Conservation (phyloP, 2,888 invertebrate genomes). For the Drosophila nr. medialis region DNA sequence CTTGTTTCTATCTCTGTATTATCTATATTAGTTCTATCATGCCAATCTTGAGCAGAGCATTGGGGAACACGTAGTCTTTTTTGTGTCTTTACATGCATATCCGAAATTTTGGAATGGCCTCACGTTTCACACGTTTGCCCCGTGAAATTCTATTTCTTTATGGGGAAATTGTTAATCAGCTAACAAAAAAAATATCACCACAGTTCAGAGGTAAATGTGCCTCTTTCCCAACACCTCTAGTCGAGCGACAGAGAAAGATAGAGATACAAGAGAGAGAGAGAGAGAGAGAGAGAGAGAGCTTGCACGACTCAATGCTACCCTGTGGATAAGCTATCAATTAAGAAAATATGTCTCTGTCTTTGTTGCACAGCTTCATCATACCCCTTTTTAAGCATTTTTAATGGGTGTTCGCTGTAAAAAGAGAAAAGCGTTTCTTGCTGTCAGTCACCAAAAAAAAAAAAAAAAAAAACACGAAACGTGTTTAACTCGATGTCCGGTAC, state of each 20-base stretch:
- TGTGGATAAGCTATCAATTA: neutral
- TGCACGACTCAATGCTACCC: neutral
- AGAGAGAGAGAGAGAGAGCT: neutral
- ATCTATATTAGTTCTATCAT: neutral
- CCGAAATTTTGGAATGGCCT: conserved; percentile 35
- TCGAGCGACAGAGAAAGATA: neutral
- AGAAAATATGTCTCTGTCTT: neutral
- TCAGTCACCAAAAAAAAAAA: conserved; percentile 26
- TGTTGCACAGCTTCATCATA: neutral
- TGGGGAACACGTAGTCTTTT: conserved; percentile 32
- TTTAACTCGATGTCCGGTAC: conserved; percentile 68
- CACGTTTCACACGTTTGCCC: conserved; percentile 68
- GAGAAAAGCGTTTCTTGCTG: conserved; percentile 44
- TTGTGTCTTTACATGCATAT: conserved; percentile 17
- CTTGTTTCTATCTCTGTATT: neutral
- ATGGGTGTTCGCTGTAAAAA: conserved; percentile 20
- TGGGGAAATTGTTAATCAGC: conserved; percentile 43
- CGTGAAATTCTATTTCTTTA: conserved; percentile 57
- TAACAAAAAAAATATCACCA: neutral
- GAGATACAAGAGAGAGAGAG: too few species aligned
- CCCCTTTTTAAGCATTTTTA: neutral
- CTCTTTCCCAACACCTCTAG: neutral
- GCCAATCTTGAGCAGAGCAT: conserved; percentile 19
- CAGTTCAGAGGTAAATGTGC: neutral
- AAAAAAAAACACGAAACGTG: conserved; percentile 51